Percentiles rank a stretch among this genome's conserved stretches.
Conservation (phyloP, 2,797 vertebrate species). For the Anguilla obscura region DNA sequence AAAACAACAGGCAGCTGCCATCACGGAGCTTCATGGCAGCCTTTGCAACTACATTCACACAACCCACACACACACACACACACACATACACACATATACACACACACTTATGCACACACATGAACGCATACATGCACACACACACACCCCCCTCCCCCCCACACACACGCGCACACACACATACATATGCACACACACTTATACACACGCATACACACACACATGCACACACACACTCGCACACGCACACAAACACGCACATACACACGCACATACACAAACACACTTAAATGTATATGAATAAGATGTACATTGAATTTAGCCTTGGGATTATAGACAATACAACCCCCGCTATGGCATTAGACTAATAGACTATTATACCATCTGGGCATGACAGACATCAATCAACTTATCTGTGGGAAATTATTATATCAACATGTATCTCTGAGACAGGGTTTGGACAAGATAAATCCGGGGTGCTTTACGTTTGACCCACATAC, state of each 20-base stretch:
- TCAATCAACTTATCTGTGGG: conserved; percentile 11
- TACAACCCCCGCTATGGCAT: not conserved
- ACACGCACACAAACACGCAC: not conserved
- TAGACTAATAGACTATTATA: conserved; percentile 19
- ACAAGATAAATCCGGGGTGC: not conserved
- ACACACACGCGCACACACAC: not conserved
- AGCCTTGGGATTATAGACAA: not conserved
- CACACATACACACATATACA: not conserved
- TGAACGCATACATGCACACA: not conserved
- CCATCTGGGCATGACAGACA: conserved; percentile 29
- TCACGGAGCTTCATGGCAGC: not conserved
- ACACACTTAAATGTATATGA: not conserved
- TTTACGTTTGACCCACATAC: conserved; percentile 33
- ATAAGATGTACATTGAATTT: not conserved
- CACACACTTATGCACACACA: not conserved
- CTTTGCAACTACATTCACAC: not conserved
- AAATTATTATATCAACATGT: conserved; percentile 22
- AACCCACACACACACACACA: not conserved
- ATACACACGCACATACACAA: not conserved
- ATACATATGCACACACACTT: no score
- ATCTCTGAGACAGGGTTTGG: conserved; percentile 14
- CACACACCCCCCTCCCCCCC: not conserved
- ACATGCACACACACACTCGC: not conserved
- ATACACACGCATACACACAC: not conserved
- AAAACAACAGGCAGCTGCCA: not conserved